Evolutionary conservation across 2,113 vertebrate species (phyloP), one percentile per base, ranked within the genome.

Genomic region (Vombatus ursinus): DNA sequence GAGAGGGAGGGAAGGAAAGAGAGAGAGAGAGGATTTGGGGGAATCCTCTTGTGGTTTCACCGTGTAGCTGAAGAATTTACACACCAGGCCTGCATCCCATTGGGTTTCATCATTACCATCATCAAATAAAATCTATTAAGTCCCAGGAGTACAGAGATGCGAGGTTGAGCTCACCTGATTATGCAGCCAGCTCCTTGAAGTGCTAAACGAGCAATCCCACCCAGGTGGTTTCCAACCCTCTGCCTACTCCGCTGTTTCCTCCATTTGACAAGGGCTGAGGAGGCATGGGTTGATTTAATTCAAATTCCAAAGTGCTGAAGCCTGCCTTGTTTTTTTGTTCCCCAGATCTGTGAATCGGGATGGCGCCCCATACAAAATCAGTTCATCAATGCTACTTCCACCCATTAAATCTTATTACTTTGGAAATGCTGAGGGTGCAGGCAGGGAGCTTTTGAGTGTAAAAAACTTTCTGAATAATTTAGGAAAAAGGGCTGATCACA

Each of bases 381-480:
- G 92, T 95, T 96, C 96, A 93, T 96, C 51, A 52, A 92, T 93
- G 98, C 53, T 57, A 91, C 91, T 94, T 96, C 97, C 8, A 92
- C 90, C 97, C 24, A 84, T 77, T 97, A 98, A 97, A 96, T 90
- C 84, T 96, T 48, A 96, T 95, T 96, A 95, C 91, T 92, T 47
- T 28, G 92, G 96, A 98, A 98, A 94, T 1, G 96, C 98, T 97
- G 96, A 98, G 94, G 94, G 61, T 0, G 68, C 94, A 97, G 92
- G 93, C 95, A 52, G 47, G 89, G 95, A 96, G 95, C 93, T 97
- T 53, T 68, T 3, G 92, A 96, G 68, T 22, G 77, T 94, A 97
- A 96, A 96, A 96, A 97, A 94, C 92, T 96, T 96, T 92, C 94
- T 97, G 97, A 98, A 98, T 97, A 97, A 98, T 98, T 98, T 96